Conservation (phyloP, 1,140 invertebrate species). For the Drosophila tsacasi region DNA sequence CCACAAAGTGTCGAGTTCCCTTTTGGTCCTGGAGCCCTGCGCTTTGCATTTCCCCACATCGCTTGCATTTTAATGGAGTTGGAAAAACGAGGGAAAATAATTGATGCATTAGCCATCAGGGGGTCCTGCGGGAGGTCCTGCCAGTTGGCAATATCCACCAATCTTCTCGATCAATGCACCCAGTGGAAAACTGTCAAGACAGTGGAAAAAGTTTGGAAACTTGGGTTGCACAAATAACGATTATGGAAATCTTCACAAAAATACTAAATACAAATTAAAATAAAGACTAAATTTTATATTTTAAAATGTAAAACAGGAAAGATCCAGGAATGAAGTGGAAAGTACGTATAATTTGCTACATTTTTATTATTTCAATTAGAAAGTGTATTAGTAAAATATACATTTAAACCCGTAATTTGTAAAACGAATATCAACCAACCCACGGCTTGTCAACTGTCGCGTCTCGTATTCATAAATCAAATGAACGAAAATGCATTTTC, state of each 20-base stretch:
- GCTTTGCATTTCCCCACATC: constrained; percentile 33
- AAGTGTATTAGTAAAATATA: background rate
- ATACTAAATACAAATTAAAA: background rate
- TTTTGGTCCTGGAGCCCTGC: constrained; percentile 15
- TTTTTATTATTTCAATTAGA: background rate
- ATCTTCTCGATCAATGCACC: constrained; percentile 10
- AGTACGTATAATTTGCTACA: background rate
- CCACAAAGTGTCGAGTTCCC: constrained; percentile 52
- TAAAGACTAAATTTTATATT: background rate
- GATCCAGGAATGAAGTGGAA: too few relatives aligned
- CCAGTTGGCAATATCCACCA: constrained; percentile 4
- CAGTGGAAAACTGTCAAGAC: constrained; percentile 3
- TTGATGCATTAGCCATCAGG: constrained; percentile 73
- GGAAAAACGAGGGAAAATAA: constrained; percentile 52
- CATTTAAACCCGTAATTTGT: background rate
- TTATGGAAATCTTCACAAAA: background rate
- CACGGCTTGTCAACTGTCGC: constrained; percentile 64
- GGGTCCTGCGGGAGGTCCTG: constrained; percentile 34
- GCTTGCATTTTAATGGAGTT: constrained; percentile 59
- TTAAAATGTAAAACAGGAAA: too few relatives aligned
- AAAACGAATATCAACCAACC: background rate
- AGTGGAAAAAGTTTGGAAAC: background rate
- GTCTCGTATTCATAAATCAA: constrained; percentile 73
- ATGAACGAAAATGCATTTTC: constrained; percentile 79
- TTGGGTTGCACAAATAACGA: background rate